Evolutionary conservation across 2,888 invertebrate species (phyloP), one percentile per base, ranked within the genome.

Genomic region (Pterobdella sp.): DNA sequence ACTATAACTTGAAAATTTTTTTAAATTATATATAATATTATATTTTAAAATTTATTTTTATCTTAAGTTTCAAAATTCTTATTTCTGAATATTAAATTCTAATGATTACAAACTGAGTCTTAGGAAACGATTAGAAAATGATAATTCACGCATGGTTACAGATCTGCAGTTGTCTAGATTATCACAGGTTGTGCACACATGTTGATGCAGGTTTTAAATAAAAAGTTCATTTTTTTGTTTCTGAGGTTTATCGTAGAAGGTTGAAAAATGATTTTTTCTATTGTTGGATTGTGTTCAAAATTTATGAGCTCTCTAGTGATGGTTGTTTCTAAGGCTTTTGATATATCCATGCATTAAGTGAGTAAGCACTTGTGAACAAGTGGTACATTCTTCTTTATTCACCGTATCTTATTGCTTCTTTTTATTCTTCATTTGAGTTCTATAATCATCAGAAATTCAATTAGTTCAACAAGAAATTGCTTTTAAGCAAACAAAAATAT

Each of bases 301-400:
- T 26, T n/a, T n/a, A 56, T 18, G 4, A 56, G 3, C 26, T 22
- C n/a, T 56, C 60, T 26, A 56, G n/a, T 26, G n/a, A 3, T 56
- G n/a, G 60, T 56, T 56, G n/a, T 22, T 56, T 56, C n/a, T 26
- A 56, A 56, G n/a, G 14, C 14, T 56, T 56, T 56, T 56, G 60
- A 56, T 56, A 56, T 56, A 56, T 56, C 60, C 4, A 22, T n/a
- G 60, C n/a, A 4, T 56, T 22, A 56, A 56, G 60, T 56, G 60
- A 56, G 60, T 26, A 56, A 26, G 60, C 60, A 56, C 60, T 56
- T 56, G 60, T 56, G 60, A 56, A 56, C 60, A 56, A 56, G 60
- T 56, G 60, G 60, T 56, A 3, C 3, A 26, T 22, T 26, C 60
- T 56, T 26, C n/a, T n/a, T n/a, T n/a, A n/a, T n/a, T n/a, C n/a